Evolutionary conservation across 2,797 vertebrate genomes (phyloP), one percentile per base, ranked within the genome.

Genomic region (Anabacerthia variegaticeps): DNA sequence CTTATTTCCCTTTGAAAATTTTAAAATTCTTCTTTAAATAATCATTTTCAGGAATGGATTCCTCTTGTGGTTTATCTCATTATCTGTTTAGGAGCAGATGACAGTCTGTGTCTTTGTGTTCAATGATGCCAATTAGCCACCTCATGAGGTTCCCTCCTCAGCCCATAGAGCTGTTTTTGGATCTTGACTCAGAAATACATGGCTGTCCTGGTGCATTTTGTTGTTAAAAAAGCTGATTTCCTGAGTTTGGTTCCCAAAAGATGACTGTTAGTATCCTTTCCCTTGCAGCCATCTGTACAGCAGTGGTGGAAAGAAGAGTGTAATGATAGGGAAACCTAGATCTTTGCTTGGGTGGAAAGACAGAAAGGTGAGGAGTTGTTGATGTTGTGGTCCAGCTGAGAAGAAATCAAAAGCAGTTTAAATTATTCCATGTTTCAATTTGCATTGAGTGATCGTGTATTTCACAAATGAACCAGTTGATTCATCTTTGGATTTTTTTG

Each of bases 331-430:
- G 17, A 83, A 87, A 51, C 8, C 26, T 44, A n/a, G 32, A 30
- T 71, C 51, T 34, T 85, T 54, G 6, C 30, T 63, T 19, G 12
- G 2, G 22, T 58, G 37, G 55, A 69, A 84, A 88, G 69, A 5
- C 13, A 59, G 26, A 32, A 85, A 22, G 13, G 27, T 39, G 14
- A 83, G 30, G 32, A 65, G 21, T 13, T 85, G 20, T 2, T 79
- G 30, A 54, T 48, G 37, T 48, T 4, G 0, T 87, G 15, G 15
- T 83, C 27, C 37, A 74, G 34, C 14, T 79, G 56, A 74, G 34
- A 89, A 82, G 41, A 89, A 89, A 61, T 21, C 7, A 74, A 63
- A 85, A 52, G 2, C 43, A 63, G 23, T 87, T 92, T n/a, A 68
- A 71, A 88, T 80, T 74, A 68, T 59, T 83, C 26, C 13, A 10